phyloP scores from a whole-genome alignment of 2,113 vertebrate genomes.

The Ceyx margarethae region DNA sequence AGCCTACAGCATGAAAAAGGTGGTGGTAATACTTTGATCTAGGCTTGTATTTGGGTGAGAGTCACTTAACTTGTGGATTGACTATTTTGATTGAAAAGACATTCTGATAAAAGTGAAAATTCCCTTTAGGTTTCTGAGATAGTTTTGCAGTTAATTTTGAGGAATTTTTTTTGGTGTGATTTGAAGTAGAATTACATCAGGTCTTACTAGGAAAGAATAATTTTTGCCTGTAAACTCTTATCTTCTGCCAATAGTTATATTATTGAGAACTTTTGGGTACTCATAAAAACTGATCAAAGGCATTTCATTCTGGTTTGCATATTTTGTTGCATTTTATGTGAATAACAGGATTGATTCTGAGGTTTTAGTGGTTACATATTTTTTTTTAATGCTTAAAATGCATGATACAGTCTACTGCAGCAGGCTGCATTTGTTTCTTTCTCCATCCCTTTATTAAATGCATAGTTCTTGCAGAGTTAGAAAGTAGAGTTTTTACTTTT shows the following conservation, averaged over 20 bases:
- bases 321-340: not conserved
- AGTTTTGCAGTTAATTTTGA: not conserved
- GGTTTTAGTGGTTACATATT: not conserved
- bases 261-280: not conserved
- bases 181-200: not conserved
- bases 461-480: not conserved
- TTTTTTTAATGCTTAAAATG: not conserved
- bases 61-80: not conserved
- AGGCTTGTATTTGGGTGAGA: not conserved
- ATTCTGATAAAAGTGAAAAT: not conserved
- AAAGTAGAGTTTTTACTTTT: not conserved
- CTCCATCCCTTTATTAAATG: not conserved
- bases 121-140: not conserved
- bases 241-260: not conserved
- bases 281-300: not conserved
- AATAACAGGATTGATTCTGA: not conserved
- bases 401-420: not conserved
- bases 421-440: no score
- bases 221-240: not conserved
- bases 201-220: not conserved
- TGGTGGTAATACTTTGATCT: not conserved
- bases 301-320: accelerated
- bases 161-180: not conserved
- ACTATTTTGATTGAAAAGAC: not conserved
- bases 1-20: not conserved